These are phyloP conservation scores for Conchocele bisecta DNA, from an alignment of 2,888 invertebrate species.

Conservation along the genomic window DNA sequence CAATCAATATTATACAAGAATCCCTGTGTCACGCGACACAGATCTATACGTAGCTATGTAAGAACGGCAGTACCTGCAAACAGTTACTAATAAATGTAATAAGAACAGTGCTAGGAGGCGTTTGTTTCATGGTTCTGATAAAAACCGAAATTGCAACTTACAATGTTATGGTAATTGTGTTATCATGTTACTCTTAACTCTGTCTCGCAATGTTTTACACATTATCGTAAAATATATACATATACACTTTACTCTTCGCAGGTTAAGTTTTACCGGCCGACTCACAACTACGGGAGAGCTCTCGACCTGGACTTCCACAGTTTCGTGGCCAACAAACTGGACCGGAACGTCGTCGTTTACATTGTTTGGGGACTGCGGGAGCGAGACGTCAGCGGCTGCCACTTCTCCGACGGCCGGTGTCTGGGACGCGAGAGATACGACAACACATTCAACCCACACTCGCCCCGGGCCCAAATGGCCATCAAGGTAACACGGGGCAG, in stretches of 20 bases:
- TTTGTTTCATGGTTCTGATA: too few relatives aligned
- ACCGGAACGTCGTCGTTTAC: constrained; percentile 58
- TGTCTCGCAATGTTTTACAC: too few relatives aligned
- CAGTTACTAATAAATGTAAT: too few relatives aligned
- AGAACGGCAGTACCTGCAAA: too few relatives aligned
- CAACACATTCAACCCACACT: constrained; percentile 70
- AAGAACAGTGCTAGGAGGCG: too few relatives aligned
- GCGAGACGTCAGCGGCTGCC: constrained; percentile 70
- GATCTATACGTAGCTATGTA: too few relatives aligned
- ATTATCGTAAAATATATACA: too few relatives aligned
- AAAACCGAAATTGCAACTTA: too few relatives aligned
- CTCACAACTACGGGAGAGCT: constrained; percentile 68
- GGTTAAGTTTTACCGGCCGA: constrained; percentile 68
- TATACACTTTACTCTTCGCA: constrained; percentile 51
- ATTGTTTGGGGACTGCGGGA: constrained; percentile 74
- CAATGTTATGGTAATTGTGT: too few relatives aligned
- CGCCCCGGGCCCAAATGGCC: constrained; percentile 69
- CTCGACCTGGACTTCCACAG: constrained; percentile 52
- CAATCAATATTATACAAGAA: too few relatives aligned
- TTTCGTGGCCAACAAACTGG: constrained; percentile 61
- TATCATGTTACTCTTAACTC: too few relatives aligned
- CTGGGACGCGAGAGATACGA: constrained; percentile 68
- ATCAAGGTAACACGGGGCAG: constrained; percentile 72
- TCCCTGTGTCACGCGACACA: too few relatives aligned
- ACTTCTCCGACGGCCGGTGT: constrained; percentile 73